Evolutionary conservation across 1,140 invertebrate genomes (phyloP).

Genomic region (Phortica variegata): DNA sequence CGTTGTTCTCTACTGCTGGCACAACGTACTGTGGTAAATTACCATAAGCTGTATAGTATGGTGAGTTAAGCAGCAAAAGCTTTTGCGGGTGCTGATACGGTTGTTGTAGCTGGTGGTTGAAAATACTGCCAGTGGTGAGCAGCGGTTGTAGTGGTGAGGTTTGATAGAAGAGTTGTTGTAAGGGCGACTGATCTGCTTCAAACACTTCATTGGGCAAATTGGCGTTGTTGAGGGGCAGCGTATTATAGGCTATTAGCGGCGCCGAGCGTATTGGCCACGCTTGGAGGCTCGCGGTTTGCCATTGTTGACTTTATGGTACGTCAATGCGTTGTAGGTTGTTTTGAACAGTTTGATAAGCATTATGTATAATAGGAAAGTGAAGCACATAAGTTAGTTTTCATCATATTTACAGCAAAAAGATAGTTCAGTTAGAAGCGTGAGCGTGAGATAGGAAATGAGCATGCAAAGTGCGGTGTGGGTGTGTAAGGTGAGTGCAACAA

Average conservation of each 20-base stretch:
- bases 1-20: neutral
- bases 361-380: conserved; percentile 15
- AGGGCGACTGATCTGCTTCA: too few species aligned
- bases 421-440: conserved; percentile 6
- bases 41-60: conserved; percentile 30
- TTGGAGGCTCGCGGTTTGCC: conserved; percentile 42
- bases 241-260: conserved; percentile 8
- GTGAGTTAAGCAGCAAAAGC: conserved; percentile 20
- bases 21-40: conserved; percentile 17
- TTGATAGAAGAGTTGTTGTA: too few species aligned
- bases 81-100: neutral
- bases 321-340: conserved; percentile 4
- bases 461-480: neutral
- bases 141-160: too few species aligned
- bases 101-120: neutral
- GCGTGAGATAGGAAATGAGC: neutral
- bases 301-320: conserved; percentile 27
- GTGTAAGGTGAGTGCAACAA: too few species aligned
- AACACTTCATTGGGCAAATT: too few species aligned
- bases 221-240: conserved; percentile 5
- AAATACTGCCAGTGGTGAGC: too few species aligned
- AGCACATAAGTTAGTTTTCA: conserved; percentile 33
- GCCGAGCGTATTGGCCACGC: conserved; percentile 32
- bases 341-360: neutral
- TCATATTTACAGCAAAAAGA: conserved; percentile 30